These are phyloP conservation scores for Halichoerus grypus DNA, from an alignment of 2,113 vertebrate species.

Conservation along the genomic window DNA sequence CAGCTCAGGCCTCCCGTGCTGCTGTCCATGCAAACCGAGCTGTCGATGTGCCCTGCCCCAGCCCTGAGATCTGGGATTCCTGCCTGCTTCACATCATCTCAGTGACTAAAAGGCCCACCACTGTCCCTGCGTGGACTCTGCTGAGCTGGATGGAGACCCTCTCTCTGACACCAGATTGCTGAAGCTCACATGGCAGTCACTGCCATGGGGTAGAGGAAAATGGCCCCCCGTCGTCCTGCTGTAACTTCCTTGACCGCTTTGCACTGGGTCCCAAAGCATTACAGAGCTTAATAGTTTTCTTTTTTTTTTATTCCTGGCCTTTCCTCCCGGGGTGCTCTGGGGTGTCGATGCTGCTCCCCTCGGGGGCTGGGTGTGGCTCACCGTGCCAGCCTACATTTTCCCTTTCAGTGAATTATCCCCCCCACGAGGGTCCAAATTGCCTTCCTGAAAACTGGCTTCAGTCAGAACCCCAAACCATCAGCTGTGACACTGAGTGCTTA, in stretches of 20 bases:
- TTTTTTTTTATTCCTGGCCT: not conserved
- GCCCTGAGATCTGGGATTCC: not conserved
- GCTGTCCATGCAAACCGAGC: not conserved
- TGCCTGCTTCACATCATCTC: not conserved
- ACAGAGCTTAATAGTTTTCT: not conserved
- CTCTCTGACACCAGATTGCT: not conserved
- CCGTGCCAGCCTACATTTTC: not conserved
- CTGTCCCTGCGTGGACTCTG: not conserved
- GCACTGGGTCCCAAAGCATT: not conserved
- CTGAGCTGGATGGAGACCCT: not conserved
- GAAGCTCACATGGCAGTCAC: not conserved
- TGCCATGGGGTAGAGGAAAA: not conserved
- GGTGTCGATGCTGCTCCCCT: not conserved
- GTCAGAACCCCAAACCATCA: not conserved
- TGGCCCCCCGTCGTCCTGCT: not conserved
- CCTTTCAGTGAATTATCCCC: not conserved
- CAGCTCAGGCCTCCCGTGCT: not conserved
- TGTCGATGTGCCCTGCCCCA: rapidly evolving
- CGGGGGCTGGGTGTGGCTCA: not conserved
- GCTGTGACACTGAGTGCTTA: not conserved
- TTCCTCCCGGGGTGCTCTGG: not conserved
- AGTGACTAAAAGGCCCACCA: not conserved
- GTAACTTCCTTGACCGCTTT: not conserved
- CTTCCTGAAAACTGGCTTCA: not conserved
- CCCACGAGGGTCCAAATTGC: not conserved